phyloP scores from a whole-genome alignment of 2,797 vertebrate species.

The Decapterus maruadsi region DNA sequence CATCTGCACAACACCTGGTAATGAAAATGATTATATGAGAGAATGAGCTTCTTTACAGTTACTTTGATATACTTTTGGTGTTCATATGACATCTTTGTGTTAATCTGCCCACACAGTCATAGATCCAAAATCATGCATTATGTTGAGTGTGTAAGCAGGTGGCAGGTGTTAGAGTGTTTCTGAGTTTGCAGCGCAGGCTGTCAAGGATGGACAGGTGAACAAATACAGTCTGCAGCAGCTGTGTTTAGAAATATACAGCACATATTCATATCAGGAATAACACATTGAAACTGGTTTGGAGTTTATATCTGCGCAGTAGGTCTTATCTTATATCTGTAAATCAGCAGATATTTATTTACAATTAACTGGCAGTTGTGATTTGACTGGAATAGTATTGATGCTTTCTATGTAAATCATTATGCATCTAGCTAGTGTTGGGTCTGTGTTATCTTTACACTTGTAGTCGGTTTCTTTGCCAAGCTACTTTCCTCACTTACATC shows the following conservation, averaged over 20 bases:
- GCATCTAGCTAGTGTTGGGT: background rate
- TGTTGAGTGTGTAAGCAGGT: slow-evolving; percentile 24
- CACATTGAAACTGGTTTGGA: slow-evolving; percentile 8
- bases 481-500: slow-evolving; percentile 1
- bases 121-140: slow-evolving; percentile 26
- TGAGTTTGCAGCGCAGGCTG: slow-evolving; percentile 24
- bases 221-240: slow-evolving; percentile 62
- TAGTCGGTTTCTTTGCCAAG: background rate
- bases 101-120: slow-evolving; percentile 20
- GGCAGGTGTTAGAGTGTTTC: slow-evolving; percentile 55
- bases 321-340: background rate
- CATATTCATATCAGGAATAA: slow-evolving; percentile 38
- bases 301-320: slow-evolving; percentile 1
- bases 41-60: slow-evolving; percentile 1
- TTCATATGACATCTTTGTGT: background rate
- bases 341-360: background rate
- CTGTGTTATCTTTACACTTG: background rate
- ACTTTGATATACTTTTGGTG: background rate
- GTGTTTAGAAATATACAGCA: slow-evolving; percentile 55
- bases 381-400: slow-evolving; percentile 1
- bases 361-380: slow-evolving; percentile 1
- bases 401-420: background rate
- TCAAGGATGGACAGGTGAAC: slow-evolving; percentile 64
- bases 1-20: slow-evolving; percentile 37
- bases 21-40: slow-evolving; percentile 22